Evolutionary conservation across 2,113 vertebrate species (phyloP), one percentile per base, ranked within the genome.

Genomic region (Centrocercus urophasianus): DNA sequence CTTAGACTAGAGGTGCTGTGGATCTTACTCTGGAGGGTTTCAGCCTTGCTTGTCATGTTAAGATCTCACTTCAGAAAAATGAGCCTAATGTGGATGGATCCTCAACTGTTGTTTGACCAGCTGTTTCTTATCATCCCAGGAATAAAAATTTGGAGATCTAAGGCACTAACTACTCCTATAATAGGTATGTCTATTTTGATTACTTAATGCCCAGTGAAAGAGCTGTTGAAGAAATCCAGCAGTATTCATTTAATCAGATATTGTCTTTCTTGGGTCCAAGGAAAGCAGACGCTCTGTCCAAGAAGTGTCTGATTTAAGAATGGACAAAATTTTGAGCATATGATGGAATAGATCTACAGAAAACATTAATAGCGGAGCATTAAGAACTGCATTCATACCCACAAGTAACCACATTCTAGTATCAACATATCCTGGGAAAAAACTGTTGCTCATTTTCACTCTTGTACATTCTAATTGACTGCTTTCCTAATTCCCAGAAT

Each of bases 41-140:
- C 73, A 59, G 52, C 30, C 70, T 67, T 84, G n/a, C 28, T 38
- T 78, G 30, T 65, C 13, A 45, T 54, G 18, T 74, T 84, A 66
- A 84, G 83, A 40, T 78, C 40, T 89, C 2, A 77, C 74, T 94
- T 91, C 30, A 94, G 60, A 91, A 91, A 81, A 91, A 94, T 45
- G 1, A 86, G 43, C 60, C 36, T 64, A 10, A 24, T 67, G 30
- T 67, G 45, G 27, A 66, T 40, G 28, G 8, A n/a, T 74, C 72
- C 32, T 61, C 81, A 40, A 70, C 27, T 13, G 2, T 86, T 90
- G 45, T 83, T 83, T 69, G 73, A 71, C 60, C 77, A 89, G 56
- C 45, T 94, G 65, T 81, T 91, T 92, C 64, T 76, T 81, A 63
- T 45, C 81, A 57, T 87, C 57, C 1, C 0, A 24, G 45, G 36